A percentile compares a stretch with the other conserved stretches of the same genome.
Evolutionary conservation across 2,797 vertebrate genomes (phyloP).

Genomic region (Prunella strophiata): DNA sequence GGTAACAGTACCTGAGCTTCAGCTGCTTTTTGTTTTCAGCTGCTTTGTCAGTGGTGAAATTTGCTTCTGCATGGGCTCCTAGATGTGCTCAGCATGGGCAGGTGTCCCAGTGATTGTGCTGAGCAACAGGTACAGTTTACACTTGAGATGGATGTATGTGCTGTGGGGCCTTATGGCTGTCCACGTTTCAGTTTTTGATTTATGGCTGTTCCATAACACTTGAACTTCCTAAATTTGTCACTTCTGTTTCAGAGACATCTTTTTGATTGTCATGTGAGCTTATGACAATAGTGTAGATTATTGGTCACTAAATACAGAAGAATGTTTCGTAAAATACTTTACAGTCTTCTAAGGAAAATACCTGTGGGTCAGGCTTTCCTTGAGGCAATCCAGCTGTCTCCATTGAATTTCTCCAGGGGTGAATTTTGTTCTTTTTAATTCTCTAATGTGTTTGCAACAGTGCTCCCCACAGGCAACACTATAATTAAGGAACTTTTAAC

Average conservation of each 20-base stretch:
- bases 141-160: fast-evolving
- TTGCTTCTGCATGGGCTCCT: background rate
- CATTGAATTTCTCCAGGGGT: background rate
- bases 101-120: background rate
- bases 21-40: background rate
- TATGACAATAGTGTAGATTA: background rate
- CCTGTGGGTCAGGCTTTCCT: background rate
- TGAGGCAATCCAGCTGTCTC: background rate
- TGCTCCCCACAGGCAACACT: background rate
- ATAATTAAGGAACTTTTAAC: background rate
- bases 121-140: background rate
- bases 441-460: background rate
- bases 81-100: background rate
- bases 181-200: background rate
- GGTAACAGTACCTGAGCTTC: background rate
- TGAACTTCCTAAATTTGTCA: background rate
- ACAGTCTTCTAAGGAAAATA: background rate
- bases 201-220: background rate
- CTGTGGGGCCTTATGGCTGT: background rate
- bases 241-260: background rate
- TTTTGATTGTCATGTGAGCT: background rate
- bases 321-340: background rate
- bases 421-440: background rate
- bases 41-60: background rate
- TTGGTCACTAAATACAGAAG: background rate